Conservation (phyloP, 2,113 vertebrate species). For the Psilopsiagon aymara region DNA sequence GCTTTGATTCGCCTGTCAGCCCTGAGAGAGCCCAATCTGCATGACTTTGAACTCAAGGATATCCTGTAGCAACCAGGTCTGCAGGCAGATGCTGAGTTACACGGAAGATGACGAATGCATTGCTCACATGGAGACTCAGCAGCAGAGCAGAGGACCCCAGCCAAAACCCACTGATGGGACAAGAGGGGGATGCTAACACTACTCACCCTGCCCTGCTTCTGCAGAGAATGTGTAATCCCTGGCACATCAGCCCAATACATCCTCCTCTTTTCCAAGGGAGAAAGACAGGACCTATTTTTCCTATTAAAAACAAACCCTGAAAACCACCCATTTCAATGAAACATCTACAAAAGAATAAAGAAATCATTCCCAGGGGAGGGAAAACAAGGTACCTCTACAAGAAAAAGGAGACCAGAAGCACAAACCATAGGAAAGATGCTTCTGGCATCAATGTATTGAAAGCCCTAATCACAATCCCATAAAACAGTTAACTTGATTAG, state of each 20-base stretch:
- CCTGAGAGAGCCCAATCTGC: neutral
- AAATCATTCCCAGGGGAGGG: neutral
- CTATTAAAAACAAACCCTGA: neutral
- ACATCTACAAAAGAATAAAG: neutral
- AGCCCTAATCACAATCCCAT: neutral
- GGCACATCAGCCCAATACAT: neutral
- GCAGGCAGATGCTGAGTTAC: neutral
- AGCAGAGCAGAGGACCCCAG: neutral
- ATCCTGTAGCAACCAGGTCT: neutral
- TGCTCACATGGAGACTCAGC: neutral
- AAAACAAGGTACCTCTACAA: neutral
- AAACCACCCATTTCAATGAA: neutral
- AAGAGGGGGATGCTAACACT: rapidly evolving
- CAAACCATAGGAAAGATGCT: neutral
- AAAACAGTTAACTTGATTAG: neutral
- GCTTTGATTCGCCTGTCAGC: neutral
- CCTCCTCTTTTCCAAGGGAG: neutral
- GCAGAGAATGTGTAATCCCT: neutral
- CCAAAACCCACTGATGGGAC: neutral
- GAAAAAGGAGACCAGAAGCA: neutral
- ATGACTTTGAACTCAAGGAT: neutral
- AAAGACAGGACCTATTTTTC: neutral
- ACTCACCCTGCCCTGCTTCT: neutral
- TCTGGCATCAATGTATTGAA: neutral
- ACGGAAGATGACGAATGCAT: neutral